These are phyloP conservation scores for Hippopotamus amphibius DNA, from an alignment of 2,113 vertebrate species.

Conservation along the genomic window DNA sequence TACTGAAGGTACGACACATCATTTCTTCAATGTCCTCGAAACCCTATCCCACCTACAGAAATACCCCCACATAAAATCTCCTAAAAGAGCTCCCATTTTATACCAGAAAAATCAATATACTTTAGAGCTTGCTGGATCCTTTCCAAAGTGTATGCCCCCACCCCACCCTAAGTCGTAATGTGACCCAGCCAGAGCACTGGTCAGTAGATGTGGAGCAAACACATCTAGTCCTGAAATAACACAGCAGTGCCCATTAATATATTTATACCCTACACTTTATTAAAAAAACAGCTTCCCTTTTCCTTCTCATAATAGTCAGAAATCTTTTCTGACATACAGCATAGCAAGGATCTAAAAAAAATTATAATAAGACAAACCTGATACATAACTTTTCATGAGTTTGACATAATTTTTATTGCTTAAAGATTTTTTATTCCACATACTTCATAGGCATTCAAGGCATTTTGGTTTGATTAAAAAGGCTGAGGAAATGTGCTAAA, in stretches of 20 bases:
- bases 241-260: too few relatives aligned
- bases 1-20: neutral
- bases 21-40: neutral
- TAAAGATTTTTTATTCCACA: neutral
- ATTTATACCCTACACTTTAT: neutral
- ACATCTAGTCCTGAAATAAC: neutral
- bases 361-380: neutral
- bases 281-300: neutral
- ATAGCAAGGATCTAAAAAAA: neutral
- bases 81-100: neutral
- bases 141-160: fast-evolving
- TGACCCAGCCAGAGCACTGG: fast-evolving
- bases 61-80: neutral
- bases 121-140: neutral
- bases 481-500: neutral
- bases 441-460: neutral
- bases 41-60: neutral
- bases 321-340: neutral
- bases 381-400: neutral
- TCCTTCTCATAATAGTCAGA: neutral
- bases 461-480: neutral
- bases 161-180: fast-evolving
- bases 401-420: neutral
- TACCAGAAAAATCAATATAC: neutral
- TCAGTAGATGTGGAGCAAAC: neutral